Base-by-base conservation (phyloP, 2,888 invertebrate species). In the Amphipyra berbera region DNA sequence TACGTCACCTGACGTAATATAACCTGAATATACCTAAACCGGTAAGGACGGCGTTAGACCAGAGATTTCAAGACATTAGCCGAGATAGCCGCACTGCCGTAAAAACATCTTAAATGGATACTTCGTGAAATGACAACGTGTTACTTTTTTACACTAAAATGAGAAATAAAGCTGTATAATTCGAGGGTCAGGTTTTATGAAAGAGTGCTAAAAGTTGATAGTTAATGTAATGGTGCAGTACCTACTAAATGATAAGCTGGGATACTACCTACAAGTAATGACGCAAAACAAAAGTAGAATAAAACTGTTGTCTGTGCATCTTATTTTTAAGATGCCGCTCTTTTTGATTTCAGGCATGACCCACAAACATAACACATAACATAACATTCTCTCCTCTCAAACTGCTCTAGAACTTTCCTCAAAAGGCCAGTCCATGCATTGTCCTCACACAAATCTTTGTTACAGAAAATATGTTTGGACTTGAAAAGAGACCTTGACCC, bases 101-200 rank as follows among this genome's bases (percentile, higher is more conserved):
- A 62, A 76, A 64, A 71, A 57, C 73, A 68, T 66, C 61, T 65
- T 54, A 52, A 76, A 73, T 68, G 41, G 54, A 58, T 50, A 76
- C 65, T 70, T 70, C 64, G 53, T 48, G 45, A 57, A 68, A 73
- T 61, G 63, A 66, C 52, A 68, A 48, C 60, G 59, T 61, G 58
- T 61, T 61, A 69, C 69, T 68, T 69, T 71, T 67, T 63, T 45
- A 61, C 54, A 47, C 46, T 64, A 60, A 66, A 76, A 73, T 73
- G 76, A 70, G 61, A 57, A 60, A 75, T 75, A 65, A 76, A 69
- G 60, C 60, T 69, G 54, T 62, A 30, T 60, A 67, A 55, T 60
- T 55, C 46, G 59, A 44, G 44, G 59, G 46, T 41, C 56, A 21
- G 54, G 40, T 47, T 49, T 60, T 57, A 62, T 57, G 61, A 59